Evolutionary conservation across 2,888 invertebrate species (phyloP), one percentile per base, ranked within the genome.

Genomic region (Drosophila mettleri): DNA sequence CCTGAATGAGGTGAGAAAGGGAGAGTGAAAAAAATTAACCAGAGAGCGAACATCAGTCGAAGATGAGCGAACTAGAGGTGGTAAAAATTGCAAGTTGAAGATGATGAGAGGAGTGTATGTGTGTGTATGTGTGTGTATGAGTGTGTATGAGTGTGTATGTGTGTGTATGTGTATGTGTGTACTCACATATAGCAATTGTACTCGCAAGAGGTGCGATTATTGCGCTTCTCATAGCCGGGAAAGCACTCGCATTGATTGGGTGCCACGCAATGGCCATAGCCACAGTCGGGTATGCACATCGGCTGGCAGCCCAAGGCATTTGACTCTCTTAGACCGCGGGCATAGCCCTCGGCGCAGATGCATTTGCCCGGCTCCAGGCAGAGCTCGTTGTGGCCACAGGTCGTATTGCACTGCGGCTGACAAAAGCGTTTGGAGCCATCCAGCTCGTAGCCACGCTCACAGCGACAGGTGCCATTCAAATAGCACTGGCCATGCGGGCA

Each of bases 361-460:
- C 96, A 96, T 0, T 92, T 91, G 60, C 94, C 93, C 2, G 69
- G 93, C 90, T 90, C 95, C 94, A 94, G 92, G 87, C 96, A 96
- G 29, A 84, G 94, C 94, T 90, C 91, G 61, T 90, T 90, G 63
- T 83, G 88, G 45, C 94, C 91, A 81, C 96, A 96, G 5, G 94
- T 94, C 24, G 93, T 91, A 0, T 94, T 93, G 85, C 96, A 96
- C n/a, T 90, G 84, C 0, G 94, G 93, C 5, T 93, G 90, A 66
- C 94, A 94, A 74, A 90, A 92, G 57, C 91, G 91, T 1, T 90
- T 90, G 1, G 90, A 85, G 1, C 85, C 72, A 61, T 93, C 93
- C 62, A 93, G 74, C 20, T 91, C 92, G 86, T 82, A 93, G 20
- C 90, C 91, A 7, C 18, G 46, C 9, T 89, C 52, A 49, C 91